These are phyloP conservation scores for Lepus oiostolus DNA, from an alignment of 2,797 vertebrate species.

Conservation along the genomic window DNA sequence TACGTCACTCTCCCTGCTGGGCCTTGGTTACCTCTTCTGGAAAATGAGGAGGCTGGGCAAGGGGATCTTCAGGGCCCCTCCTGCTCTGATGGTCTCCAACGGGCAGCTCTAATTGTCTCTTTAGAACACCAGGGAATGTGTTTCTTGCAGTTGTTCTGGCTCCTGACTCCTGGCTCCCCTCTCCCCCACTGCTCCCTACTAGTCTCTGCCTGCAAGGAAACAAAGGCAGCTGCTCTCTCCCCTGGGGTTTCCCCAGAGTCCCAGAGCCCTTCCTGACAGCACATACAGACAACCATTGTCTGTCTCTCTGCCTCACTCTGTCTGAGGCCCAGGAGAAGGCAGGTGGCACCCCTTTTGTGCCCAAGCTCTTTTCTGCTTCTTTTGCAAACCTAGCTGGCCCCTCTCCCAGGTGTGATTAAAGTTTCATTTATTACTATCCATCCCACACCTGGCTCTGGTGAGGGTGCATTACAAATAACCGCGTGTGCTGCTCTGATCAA, in stretches of 20 bases:
- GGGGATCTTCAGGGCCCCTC: neutral
- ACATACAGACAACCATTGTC: constrained; percentile 40
- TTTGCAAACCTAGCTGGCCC: constrained; percentile 36
- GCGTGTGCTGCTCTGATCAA: neutral
- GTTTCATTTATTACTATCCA: constrained; percentile 52
- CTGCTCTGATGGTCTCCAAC: neutral
- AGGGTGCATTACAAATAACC: neutral
- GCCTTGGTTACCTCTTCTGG: neutral
- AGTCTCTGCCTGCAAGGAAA: constrained; percentile 76
- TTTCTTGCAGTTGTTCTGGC: constrained; percentile 61
- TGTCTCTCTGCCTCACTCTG: neutral
- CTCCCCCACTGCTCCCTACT: constrained; percentile 63
- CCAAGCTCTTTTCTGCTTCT: neutral
- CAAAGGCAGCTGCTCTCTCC: constrained; percentile 77
- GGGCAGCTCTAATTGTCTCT: constrained; percentile 77
- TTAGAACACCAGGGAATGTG: constrained; percentile 74
- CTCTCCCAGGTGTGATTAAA: constrained; percentile 61
- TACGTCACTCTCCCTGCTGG: neutral
- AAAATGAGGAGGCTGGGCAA: constrained; percentile 39
- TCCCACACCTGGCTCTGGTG: neutral
- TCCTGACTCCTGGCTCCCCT: neutral
- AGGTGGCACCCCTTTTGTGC: neutral
- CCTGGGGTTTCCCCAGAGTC: constrained; percentile 46
- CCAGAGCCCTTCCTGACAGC: constrained; percentile 6
- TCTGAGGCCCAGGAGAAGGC: neutral